These are phyloP conservation scores for Geophilus truncorum DNA, from an alignment of 2,888 invertebrate genomes.

Conservation along the genomic window DNA sequence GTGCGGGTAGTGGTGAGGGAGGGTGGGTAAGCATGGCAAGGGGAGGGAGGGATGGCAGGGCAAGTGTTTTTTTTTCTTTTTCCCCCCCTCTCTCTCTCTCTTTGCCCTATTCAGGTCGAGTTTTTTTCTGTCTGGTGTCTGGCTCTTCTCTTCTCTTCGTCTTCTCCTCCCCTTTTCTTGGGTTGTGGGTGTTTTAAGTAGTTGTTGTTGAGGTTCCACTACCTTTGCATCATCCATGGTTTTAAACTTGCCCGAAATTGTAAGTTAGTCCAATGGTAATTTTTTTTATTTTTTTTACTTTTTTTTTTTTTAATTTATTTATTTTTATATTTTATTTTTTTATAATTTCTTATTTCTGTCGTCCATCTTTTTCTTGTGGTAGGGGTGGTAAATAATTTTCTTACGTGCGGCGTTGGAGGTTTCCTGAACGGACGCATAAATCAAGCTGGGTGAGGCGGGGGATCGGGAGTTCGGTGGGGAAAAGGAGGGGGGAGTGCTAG, in stretches of 20 bases:
- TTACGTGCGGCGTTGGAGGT: conserved; percentile 27
- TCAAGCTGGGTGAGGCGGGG: conserved; percentile 15
- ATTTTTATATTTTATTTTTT: background rate
- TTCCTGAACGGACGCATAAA: conserved; percentile 27
- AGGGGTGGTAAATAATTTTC: conserved; percentile 23
- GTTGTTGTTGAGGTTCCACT: background rate
- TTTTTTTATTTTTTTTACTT: background rate
- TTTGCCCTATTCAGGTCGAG: conserved; percentile 20
- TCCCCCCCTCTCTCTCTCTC: background rate
- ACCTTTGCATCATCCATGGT: too few species aligned
- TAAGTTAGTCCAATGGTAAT: background rate
- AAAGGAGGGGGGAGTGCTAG: background rate
- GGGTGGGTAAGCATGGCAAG: background rate
- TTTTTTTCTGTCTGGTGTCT: conserved; percentile 31
- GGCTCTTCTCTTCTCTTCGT: conserved; percentile 25
- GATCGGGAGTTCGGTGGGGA: background rate
- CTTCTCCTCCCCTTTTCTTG: conserved; percentile 5
- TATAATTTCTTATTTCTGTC: background rate
- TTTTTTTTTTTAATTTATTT: background rate
- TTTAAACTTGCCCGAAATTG: too few species aligned
- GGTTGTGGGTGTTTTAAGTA: background rate
- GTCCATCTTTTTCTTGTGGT: conserved; percentile 22
- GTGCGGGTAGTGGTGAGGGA: conserved; percentile 4
- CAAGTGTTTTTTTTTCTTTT: background rate
- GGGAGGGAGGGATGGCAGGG: background rate